Base-by-base conservation (phyloP, 2,797 vertebrate genomes). In the Strix occidentalis region DNA sequence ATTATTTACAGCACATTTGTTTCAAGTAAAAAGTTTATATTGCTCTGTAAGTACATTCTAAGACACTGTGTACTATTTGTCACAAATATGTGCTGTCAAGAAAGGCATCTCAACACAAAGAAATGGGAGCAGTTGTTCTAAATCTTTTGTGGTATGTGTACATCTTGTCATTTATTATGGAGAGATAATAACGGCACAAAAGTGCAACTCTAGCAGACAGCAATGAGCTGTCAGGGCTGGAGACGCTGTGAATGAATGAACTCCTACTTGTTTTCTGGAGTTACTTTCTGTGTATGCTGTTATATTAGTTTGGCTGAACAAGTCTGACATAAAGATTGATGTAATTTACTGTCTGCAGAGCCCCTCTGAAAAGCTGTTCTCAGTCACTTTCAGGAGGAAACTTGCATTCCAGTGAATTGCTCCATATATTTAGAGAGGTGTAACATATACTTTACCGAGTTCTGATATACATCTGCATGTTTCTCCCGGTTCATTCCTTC, bases 381-480 rank as follows among this genome's bases (percentile, higher is more conserved):
- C n/a, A 31, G 37, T 24, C 28, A 68, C 5, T 57, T 61, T 68
- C 29, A 53, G 50, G 35, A 85, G 37, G 31, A 78, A 84, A 18
- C 10, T 3, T 64, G n/a, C 13, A 41, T 63, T 60, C 45, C 33
- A 19, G 29, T 21, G 45, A 68, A n/a, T 48, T 45, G 26, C 19
- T 65, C 53, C 35, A 4, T 37, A 4, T 16, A 25, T 50, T 76
- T 41, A 16, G 9, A 3, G 10, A 90, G 26, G 12, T 63, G 13
- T 9, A 17, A 43, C 13, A 21, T 1, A 13, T 0, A 0, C 31
- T 54, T 39, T 58, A 35, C 24, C 9, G 14, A 28, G 16, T 16
- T 81, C 63, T 72, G 29, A 46, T 33, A 20, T 20, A 51, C 31
- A 33, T 11, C 26, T 71, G 33, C 5, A 15, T 26, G 16, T 79